These are phyloP conservation scores for Papio anubis DNA, from an alignment of 2,113 vertebrate species.

Conservation along the genomic window DNA sequence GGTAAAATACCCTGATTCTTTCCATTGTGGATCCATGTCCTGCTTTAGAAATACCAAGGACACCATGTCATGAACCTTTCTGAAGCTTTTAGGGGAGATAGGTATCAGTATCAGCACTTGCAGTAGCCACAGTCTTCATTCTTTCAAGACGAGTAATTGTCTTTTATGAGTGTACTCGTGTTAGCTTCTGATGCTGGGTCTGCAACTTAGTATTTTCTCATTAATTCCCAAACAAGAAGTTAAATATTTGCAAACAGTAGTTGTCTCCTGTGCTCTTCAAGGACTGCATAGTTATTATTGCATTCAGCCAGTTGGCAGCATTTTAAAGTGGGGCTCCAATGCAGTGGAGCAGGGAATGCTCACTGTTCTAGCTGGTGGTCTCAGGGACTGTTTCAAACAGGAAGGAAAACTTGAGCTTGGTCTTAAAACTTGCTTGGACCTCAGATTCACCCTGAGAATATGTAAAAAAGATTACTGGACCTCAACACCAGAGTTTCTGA, in stretches of 20 bases:
- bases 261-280: background rate
- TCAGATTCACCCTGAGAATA: background rate
- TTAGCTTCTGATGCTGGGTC: background rate
- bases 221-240: conserved; percentile 42
- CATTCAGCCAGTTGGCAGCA: background rate
- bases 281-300: background rate
- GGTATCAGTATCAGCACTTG: background rate
- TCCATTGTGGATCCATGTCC: background rate
- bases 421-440: background rate
- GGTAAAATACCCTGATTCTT: background rate
- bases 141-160: background rate
- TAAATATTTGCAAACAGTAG: conserved; percentile 23
- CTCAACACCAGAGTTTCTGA: background rate
- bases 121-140: background rate
- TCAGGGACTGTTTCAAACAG: background rate
- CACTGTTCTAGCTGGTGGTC: background rate
- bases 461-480: background rate
- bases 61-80: background rate
- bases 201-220: background rate
- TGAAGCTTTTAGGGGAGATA: background rate
- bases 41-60: conserved; percentile 36
- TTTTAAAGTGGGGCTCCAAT: background rate
- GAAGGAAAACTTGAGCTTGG: background rate
- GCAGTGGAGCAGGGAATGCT: background rate
- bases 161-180: background rate